Conservation (phyloP, 2,888 invertebrate species). For the Hypsopygia costalis region DNA sequence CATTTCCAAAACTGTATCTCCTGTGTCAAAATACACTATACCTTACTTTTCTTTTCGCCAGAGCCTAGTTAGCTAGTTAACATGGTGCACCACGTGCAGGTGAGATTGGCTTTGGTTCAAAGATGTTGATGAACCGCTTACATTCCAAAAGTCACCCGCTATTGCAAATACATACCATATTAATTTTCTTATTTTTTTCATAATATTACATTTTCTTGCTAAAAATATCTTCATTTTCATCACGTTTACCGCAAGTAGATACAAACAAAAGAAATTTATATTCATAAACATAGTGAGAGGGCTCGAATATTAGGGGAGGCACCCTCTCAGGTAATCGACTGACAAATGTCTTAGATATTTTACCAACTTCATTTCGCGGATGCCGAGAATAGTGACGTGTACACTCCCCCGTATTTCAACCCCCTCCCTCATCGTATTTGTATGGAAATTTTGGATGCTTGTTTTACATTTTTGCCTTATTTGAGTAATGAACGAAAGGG, state of each 20-base stretch:
- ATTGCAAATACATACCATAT: too few relatives aligned
- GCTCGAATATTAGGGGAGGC: conserved; percentile 62
- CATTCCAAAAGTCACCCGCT: too few relatives aligned
- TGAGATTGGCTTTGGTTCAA: too few relatives aligned
- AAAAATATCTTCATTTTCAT: too few relatives aligned
- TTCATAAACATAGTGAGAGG: conserved; percentile 64
- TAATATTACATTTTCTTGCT: too few relatives aligned
- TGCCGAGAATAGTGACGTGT: conserved; percentile 37
- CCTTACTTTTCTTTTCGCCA: too few relatives aligned
- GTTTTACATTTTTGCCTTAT: conserved; percentile 12
- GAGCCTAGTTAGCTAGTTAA: too few relatives aligned
- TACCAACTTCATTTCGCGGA: conserved; percentile 72
- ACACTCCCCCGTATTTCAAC: conserved; percentile 17
- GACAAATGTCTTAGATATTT: conserved; percentile 78
- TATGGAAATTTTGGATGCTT: conserved; percentile 6
- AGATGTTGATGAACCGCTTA: too few relatives aligned
- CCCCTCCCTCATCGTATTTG: conserved; percentile 11
- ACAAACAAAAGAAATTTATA: conserved; percentile 44
- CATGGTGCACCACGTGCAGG: too few relatives aligned
- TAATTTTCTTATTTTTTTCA: too few relatives aligned
- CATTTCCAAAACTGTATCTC: too few relatives aligned
- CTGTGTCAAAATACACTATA: too few relatives aligned
- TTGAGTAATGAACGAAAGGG: conserved; percentile 9
- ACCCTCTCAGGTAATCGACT: conserved; percentile 75
- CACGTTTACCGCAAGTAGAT: not conserved